Evolutionary conservation across 1,140 invertebrate genomes (phyloP), one percentile per base, ranked within the genome.

Genomic region (Drosophila gunungcola): DNA sequence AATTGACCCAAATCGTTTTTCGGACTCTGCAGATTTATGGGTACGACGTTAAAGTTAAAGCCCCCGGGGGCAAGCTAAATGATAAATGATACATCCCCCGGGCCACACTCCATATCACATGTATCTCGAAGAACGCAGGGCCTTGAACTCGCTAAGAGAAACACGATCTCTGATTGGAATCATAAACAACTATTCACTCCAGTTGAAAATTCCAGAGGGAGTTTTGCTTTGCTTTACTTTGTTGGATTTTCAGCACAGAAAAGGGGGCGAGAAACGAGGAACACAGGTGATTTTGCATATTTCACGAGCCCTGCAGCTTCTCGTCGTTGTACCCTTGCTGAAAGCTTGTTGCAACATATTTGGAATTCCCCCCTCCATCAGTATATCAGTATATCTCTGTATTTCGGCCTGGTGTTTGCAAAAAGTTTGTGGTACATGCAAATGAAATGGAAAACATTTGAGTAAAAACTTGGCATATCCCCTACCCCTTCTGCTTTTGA

Each of bases 371-470:
- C 16, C 45, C 65, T 42, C 36, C 27, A 21, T 55, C 45, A 21
- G 16, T 21, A 21, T 21, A 21, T 58, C 53, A 60, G 32, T 45
- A 39, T 13, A 34, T 78, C 41, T 58, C 10, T 64, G 25, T 58
- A 1, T 57, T 34, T 63, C 0, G 45, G 21, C 25, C 43, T 38
- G 68, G 57, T 61, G 43, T 73, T 68, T 77, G 74, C 46, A 63
- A 69, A 78, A 77, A 69, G 58, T 84, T 80, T 69, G 78, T 60
- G 82, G 68, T 68, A 41, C 68, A 85, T 86, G 82, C 57, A 85
- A 81, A 85, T 86, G 82, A 85, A 85, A 85, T 85, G 82, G 82
- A 85, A 85, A 85, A 81, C 77, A 78, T 84, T 86, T 78, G 53
- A 67, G 63, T 46, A 86, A 65, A 85, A 85, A 85, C 75, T 69